Conservation (phyloP, 2,113 vertebrate species). For the Verasper variegatus region DNA sequence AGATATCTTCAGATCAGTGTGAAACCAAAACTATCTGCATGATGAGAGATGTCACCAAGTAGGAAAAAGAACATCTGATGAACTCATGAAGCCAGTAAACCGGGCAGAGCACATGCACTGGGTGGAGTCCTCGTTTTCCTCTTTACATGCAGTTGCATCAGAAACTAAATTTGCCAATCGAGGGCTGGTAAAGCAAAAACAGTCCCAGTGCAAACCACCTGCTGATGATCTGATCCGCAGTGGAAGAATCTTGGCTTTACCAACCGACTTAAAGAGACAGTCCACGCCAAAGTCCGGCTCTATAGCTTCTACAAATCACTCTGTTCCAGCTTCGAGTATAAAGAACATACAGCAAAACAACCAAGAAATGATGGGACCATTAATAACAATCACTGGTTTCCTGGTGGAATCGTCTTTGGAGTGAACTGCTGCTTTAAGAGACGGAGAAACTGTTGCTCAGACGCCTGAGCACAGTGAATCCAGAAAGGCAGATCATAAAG, state of each 20-base stretch:
- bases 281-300: slow-evolving; percentile 55
- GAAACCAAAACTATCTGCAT: not conserved
- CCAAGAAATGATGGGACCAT: not conserved
- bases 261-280: slow-evolving; percentile 66
- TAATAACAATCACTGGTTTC: too few relatives aligned
- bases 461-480: slow-evolving; percentile 46
- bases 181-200: slow-evolving; percentile 45
- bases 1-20: not conserved
- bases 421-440: slow-evolving; percentile 71
- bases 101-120: slow-evolving; percentile 62
- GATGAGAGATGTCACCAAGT: not conserved
- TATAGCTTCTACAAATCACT: not conserved
- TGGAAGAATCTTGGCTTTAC: slow-evolving; percentile 54
- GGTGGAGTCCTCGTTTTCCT: slow-evolving; percentile 2
- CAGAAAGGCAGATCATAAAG: slow-evolving; percentile 29
- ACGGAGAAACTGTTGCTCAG: slow-evolving; percentile 59
- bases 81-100: slow-evolving; percentile 15
- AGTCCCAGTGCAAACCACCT: slow-evolving; percentile 51
- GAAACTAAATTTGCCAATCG: slow-evolving; percentile 42
- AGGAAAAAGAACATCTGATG: not conserved
- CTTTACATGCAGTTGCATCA: slow-evolving; percentile 62
- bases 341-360: not conserved
- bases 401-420: not conserved
- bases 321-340: not conserved
- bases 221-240: slow-evolving; percentile 2